Evolutionary conservation across 2,888 invertebrate genomes (phyloP).

Genomic region (Acronicta leporina): DNA sequence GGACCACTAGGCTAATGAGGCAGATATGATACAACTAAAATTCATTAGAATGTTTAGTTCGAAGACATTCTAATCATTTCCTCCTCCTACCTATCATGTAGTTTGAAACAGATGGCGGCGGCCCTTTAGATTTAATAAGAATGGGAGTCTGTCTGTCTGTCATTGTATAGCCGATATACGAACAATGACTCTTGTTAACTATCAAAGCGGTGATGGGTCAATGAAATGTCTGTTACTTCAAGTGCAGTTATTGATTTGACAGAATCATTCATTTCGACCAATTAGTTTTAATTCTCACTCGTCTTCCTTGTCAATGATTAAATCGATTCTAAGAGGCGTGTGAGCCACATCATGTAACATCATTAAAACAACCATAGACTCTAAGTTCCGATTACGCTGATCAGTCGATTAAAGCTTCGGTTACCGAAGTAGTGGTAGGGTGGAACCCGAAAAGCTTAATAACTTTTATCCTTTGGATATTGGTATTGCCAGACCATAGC

Average conservation of each 20-base stretch:
- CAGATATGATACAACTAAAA: too few species aligned
- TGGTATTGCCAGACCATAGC: too few species aligned
- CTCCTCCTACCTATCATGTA: background rate
- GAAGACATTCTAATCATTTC: too few species aligned
- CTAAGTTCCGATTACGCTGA: too few species aligned
- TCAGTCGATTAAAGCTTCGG: too few species aligned
- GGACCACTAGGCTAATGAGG: too few species aligned
- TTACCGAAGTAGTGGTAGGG: too few species aligned
- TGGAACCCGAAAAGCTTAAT: too few species aligned
- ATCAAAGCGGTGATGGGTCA: constrained; percentile 40
- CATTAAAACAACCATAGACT: too few species aligned
- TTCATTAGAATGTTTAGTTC: too few species aligned
- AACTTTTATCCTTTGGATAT: too few species aligned
- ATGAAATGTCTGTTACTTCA: constrained; percentile 38
- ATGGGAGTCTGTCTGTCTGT: constrained; percentile 20
- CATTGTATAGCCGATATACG: constrained; percentile 17
- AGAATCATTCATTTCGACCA: constrained; percentile 28
- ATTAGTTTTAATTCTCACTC: constrained; percentile 31
- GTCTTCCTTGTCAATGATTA: background rate
- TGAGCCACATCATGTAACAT: background rate
- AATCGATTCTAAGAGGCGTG: background rate
- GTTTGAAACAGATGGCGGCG: constrained; percentile 2
- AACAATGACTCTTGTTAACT: constrained; percentile 38
- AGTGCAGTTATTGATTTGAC: constrained; percentile 41
- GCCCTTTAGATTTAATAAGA: constrained; percentile 14